Evolutionary conservation across 2,113 vertebrate genomes (phyloP), one percentile per base, ranked within the genome.

Genomic region (Podarcis muralis): DNA sequence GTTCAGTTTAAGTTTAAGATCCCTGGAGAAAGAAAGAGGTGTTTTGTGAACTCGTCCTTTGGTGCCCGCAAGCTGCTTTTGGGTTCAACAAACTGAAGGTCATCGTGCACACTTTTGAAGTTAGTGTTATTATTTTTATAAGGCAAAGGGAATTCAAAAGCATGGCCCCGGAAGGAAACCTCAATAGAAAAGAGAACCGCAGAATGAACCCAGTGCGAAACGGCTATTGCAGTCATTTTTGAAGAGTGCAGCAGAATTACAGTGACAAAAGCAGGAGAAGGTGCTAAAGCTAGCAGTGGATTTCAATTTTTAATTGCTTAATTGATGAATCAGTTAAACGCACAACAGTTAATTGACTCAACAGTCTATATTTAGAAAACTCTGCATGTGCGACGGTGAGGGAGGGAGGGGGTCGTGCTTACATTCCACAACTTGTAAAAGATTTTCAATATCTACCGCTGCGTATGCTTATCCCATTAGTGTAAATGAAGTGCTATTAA

Each of bases 401-500:
- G 30, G 37, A 13, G 30, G 5, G 35, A 81, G 20, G 32, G 48
- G 53, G 12, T 16, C 80, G 30, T 22, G 20, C 35, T 23, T 87
- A 30, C 11, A 9, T 81, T 37, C 37, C 22, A 59, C 35, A 57
- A 66, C 77, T 59, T 37, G 66, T 72, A 59, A 81, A 87, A 20
- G 7, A 40, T 37, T 62, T 30, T 74, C 71, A 74, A 62, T 65
- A 75, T 74, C 35, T 65, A 75, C 48, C 2, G 68, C 79, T 43
- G 69, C n/a, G 27, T 43, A 65, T 82, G 32, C 71, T 74, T 81
- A 65, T 75, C 86, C 71, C 86, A 87, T 87, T 82, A 87, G 53
- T 62, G 53, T 62, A 82, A 87, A 87, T 65, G 69, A 87, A 71
- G 87, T 91, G 1, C 0, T 85, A 91, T 90, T 92, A 89, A 83